phyloP scores from a whole-genome alignment of 2,888 invertebrate genomes.

The Keiferia lycopersicella region DNA sequence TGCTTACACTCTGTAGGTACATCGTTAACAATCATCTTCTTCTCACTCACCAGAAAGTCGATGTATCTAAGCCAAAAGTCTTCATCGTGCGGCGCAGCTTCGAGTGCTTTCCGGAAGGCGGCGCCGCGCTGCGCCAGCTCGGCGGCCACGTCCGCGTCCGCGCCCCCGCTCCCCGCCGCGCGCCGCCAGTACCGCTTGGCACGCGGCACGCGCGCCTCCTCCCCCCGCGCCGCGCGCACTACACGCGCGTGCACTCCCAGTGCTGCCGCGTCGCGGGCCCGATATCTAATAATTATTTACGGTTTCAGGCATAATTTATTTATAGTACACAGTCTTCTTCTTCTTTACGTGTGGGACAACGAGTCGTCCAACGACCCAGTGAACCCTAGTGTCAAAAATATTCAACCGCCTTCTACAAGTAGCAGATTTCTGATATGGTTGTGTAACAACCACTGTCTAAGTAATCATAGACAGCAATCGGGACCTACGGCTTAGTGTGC shows the following conservation, averaged over 20 bases:
- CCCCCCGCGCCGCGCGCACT: conserved; percentile 32
- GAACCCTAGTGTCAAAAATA: too few species aligned
- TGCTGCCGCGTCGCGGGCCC: conserved; percentile 21
- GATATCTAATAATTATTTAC: neutral
- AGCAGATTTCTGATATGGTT: too few species aligned
- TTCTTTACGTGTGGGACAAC: too few species aligned
- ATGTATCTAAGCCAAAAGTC: conserved; percentile 57
- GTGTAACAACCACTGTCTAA: too few species aligned
- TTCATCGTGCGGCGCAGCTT: conserved; percentile 48
- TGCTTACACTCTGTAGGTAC: too few species aligned
- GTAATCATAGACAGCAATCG: too few species aligned
- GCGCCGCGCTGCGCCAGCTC: conserved; percentile 42
- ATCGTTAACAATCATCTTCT: too few species aligned
- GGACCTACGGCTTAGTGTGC: too few species aligned
- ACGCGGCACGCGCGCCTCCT: conserved; percentile 31
- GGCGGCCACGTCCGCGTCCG: conserved; percentile 26
- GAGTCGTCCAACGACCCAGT: too few species aligned
- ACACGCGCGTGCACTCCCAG: conserved; percentile 26
- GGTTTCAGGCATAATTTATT: too few species aligned
- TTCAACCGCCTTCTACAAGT: too few species aligned
- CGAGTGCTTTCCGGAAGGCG: conserved; percentile 50
- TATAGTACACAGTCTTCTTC: too few species aligned
- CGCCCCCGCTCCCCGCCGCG: conserved; percentile 22
- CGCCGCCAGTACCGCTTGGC: conserved; percentile 21
- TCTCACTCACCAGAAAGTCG: conserved; percentile 51